Conservation (phyloP, 2,888 invertebrate genomes). For the Monopis laevigella region DNA sequence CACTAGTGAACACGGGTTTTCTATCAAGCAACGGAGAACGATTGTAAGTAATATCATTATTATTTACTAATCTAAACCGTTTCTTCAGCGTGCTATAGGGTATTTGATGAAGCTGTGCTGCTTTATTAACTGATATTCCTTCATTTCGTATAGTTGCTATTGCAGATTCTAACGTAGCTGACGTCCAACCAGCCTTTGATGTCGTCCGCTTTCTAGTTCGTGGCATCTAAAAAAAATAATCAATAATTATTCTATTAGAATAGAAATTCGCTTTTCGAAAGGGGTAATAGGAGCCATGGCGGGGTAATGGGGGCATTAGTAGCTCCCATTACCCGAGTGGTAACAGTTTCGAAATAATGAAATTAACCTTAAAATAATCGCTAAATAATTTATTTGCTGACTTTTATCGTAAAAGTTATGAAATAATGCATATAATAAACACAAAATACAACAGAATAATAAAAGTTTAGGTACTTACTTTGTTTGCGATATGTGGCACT, state of each 20-base stretch:
- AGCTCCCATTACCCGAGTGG: too few relatives aligned
- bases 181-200: background rate
- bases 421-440: constrained; percentile 2
- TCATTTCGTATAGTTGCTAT: constrained; percentile 9
- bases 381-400: background rate
- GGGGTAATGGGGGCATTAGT: background rate
- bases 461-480: constrained; percentile 10
- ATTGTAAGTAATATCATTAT: too few relatives aligned
- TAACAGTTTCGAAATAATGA: background rate
- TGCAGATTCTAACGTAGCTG: background rate
- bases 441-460: constrained; percentile 8
- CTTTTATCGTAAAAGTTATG: background rate
- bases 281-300: background rate
- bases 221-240: background rate
- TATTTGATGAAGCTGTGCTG: too few relatives aligned
- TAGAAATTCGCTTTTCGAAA: background rate
- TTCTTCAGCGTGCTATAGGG: too few relatives aligned
- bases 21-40: too few relatives aligned
- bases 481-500: constrained; percentile 3
- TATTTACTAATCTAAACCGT: too few relatives aligned
- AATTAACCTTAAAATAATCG: background rate
- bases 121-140: too few relatives aligned
- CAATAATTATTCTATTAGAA: background rate
- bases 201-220: background rate
- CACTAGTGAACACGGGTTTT: too few relatives aligned